These are phyloP conservation scores for Scopus umbretta DNA, from an alignment of 2,113 vertebrate genomes.

Conservation along the genomic window DNA sequence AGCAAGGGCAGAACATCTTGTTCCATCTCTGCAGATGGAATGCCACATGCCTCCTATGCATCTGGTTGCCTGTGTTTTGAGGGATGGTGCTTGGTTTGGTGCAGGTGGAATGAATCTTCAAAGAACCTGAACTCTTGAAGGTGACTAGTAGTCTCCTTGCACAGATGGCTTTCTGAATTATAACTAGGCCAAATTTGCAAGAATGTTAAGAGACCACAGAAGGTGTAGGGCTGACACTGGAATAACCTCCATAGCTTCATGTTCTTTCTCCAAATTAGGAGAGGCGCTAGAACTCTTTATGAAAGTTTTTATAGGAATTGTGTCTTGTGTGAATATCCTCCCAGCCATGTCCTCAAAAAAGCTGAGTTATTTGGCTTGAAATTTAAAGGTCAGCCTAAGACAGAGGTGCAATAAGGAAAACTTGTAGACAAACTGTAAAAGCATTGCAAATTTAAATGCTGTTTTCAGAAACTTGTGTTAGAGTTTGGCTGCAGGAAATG, in stretches of 20 bases:
- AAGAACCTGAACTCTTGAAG: neutral
- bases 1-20: neutral
- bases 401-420: neutral
- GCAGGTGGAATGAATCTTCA: neutral
- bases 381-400: neutral
- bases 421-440: neutral
- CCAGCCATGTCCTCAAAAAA: neutral
- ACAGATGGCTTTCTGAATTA: constrained; percentile 13
- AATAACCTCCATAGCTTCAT: neutral
- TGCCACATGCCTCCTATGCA: neutral
- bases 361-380: neutral
- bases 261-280: neutral
- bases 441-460: neutral
- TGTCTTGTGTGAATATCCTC: neutral
- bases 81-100: neutral
- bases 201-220: neutral
- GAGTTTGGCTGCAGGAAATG: neutral
- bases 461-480: neutral
- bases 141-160: neutral
- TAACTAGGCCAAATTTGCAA: neutral
- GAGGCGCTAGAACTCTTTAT: neutral
- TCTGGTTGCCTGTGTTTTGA: neutral
- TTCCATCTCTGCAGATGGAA: neutral
- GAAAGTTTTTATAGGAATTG: neutral
- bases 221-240: neutral